Base-by-base conservation (phyloP, 2,113 vertebrate species). In the Pimephales promelas region DNA sequence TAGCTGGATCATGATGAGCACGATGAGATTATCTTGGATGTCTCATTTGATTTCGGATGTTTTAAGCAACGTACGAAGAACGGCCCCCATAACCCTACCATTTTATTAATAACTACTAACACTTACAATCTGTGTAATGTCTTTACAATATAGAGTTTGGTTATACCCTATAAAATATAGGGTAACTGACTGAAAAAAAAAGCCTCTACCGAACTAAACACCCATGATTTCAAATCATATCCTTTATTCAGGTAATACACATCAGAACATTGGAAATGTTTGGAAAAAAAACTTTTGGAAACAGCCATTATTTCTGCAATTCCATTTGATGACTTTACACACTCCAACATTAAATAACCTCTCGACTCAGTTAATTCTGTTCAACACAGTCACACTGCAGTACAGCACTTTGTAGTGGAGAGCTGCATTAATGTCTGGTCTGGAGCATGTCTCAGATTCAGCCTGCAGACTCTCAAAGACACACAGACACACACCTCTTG, bases 401-500 rank as follows among this genome's bases (percentile, higher is more conserved):
- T 28, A 2, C 36, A 43, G 34, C 56, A 43, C 56, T 78, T 78
- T 43, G 3, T 31, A 8, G 66, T 73, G 24, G 10, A 26, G 68
- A 13, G 22, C 22, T 43, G 66, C 52, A 28, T 73, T 70, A 66
- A 45, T 52, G 66, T 79, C 13, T 79, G 3, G 6, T 73, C 66
- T 85, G 76, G 5, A 56, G 26, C 20, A 16, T 40, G 61, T 24
- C 75, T 75, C 11, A n/a, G 40, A 16, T 9, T 45, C 45, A 70
- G 59, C 28, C 49, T 68, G 64, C 43, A 61, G 45, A 61, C 22
- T 66, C 40, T 57, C 82, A 45, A 13, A 75, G 47, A 79, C 47
- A 34, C 28, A 71, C 52, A 62, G 70, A 59, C 59, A 57, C n/a
- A 26, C 11, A 14, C 28, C 49, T 45, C 31, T 49, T 40, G 31